These are phyloP conservation scores for Loris lydekkerianus DNA, from an alignment of 2,797 vertebrate genomes.

Conservation along the genomic window DNA sequence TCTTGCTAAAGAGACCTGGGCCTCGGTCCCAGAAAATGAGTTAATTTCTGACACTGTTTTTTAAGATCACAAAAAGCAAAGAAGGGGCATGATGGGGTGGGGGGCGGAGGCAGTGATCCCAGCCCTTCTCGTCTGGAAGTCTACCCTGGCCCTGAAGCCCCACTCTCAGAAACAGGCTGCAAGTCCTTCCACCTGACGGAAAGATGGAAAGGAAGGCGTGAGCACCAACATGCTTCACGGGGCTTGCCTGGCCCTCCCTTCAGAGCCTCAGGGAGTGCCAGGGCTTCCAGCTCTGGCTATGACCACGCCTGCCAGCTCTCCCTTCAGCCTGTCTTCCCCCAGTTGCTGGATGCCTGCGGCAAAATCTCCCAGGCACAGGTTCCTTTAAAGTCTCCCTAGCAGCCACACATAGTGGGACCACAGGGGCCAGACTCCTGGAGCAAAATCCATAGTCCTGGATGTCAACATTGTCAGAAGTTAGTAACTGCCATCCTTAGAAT, in stretches of 20 bases:
- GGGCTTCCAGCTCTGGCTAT: neutral
- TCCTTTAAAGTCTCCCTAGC: neutral
- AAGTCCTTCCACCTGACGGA: neutral
- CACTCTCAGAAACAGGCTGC: neutral
- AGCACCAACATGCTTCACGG: rapidly evolving
- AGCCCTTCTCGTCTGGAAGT: neutral
- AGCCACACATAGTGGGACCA: neutral
- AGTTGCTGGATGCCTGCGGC: neutral
- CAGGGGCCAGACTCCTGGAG: neutral
- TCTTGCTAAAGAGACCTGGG: neutral
- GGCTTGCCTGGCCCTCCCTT: neutral
- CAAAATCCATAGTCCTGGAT: neutral
- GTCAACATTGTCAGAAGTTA: rapidly evolving
- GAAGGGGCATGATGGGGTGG: neutral
- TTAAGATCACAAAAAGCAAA: neutral
- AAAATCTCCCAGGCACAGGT: neutral
- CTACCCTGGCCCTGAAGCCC: neutral
- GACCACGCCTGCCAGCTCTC: neutral
- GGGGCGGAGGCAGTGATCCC: neutral
- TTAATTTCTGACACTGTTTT: neutral
- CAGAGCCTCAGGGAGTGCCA: neutral
- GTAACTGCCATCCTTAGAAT: too few relatives aligned
- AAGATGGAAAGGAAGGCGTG: neutral
- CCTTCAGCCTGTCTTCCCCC: neutral
- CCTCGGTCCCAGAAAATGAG: neutral